Base-by-base conservation (phyloP, 2,113 vertebrate genomes). In the Macaca mulatta region DNA sequence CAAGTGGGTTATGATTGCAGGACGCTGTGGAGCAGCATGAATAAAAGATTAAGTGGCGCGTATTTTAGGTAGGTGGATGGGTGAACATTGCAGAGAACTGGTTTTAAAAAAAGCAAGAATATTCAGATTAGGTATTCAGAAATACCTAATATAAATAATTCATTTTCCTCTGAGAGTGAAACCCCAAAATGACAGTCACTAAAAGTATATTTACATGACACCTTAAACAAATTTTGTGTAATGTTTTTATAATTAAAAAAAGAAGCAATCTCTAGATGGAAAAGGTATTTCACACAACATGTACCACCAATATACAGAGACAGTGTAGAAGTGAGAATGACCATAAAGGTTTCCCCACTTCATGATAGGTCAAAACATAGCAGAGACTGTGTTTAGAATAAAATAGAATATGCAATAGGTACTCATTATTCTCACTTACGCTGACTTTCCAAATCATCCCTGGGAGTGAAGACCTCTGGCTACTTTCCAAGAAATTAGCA, bases 61-160 rank as follows among this genome's bases (percentile, higher is more conserved):
- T 89, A 67, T 96, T 88, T 96, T 87, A 96, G 83, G 86, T 90
- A 77, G 79, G 79, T 91, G 61, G 45, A 40, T 80, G 87, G 52
- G 83, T 84, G 23, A 84, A 83, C 90, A 97, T 38, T 45, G 40
- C 7, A 59, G 25, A 92, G 84, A 93, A 84, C 52, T 70, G 45
- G 70, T 11, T n/a, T 55, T 75, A 38, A n/a, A 79, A 55, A 18
- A 30, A 61, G 32, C 8, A 32, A 89, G 52, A 90, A 77, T 88
- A 81, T 93, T 93, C 82, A 94, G 32, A 77, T 84, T 70, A 85
- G 74, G 38, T 74, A 43, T 78, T 95, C 87, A 95, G 43, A 95
- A 89, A 84, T 84, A 75, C 23, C 48, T 57, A 72, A 25, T 27
- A 69, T 93, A 95, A 90, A 87, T 70, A 92, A 96, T 90, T 96